Conservation (phyloP, 2,797 vertebrate genomes). For the Rousettus madagascariensis region DNA sequence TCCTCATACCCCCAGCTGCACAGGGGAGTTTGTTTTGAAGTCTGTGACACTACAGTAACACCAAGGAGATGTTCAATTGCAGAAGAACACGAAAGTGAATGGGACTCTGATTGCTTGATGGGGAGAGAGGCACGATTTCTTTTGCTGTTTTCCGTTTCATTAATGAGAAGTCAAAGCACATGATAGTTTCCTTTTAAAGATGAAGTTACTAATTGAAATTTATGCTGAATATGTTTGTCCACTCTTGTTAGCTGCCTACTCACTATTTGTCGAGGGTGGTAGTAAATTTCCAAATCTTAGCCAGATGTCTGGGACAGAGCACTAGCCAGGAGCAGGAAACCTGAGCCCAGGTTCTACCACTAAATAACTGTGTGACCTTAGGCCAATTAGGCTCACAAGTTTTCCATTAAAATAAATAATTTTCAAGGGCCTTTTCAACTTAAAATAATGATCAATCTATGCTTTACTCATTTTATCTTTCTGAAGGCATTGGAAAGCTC, state of each 20-base stretch:
- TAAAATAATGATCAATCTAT: not conserved
- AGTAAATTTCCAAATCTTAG: not conserved
- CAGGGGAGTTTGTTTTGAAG: not conserved
- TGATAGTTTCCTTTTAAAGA: not conserved
- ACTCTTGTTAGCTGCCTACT: not conserved
- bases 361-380: not conserved
- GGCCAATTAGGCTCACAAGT: not conserved
- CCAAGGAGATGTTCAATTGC: not conserved
- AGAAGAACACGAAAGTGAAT: slow-evolving; percentile 1
- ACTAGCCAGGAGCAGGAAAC: not conserved
- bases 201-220: not conserved
- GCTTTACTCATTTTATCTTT: not conserved
- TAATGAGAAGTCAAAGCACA: not conserved
- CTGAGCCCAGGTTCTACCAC: not conserved
- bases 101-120: not conserved
- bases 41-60: not conserved
- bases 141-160: not conserved
- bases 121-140: not conserved
- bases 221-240: not conserved
- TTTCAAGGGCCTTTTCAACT: not conserved
- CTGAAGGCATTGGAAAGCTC: not conserved
- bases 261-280: not conserved
- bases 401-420: not conserved
- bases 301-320: not conserved
- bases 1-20: not conserved